Evolutionary conservation across 2,888 invertebrate species (phyloP).

Genomic region (Siphonodentalium dalli): DNA sequence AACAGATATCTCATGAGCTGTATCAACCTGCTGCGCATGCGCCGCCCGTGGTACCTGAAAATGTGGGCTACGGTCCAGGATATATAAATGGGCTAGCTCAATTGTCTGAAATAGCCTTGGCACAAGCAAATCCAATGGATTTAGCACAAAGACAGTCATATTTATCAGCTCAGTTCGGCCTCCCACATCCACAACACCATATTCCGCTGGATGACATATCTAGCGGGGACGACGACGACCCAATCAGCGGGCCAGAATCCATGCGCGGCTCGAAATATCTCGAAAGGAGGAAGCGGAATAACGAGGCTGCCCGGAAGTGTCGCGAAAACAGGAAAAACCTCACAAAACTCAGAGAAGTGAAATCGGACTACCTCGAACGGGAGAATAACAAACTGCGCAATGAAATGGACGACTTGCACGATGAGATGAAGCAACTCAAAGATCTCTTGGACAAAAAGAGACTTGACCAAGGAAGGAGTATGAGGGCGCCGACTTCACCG

Average conservation of each 20-base stretch:
- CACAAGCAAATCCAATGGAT: conserved; percentile 42
- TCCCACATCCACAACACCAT: conserved; percentile 11
- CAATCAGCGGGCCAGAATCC: conserved; percentile 28
- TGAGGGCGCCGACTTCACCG: too few species aligned
- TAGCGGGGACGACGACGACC: conserved; percentile 10
- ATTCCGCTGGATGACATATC: conserved; percentile 7
- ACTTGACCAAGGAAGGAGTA: too few species aligned
- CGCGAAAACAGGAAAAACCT: conserved; percentile 66
- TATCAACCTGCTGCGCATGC: conserved; percentile 14
- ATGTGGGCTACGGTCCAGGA: conserved; percentile 21
- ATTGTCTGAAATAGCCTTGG: conserved; percentile 50
- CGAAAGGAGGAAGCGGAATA: conserved; percentile 66
- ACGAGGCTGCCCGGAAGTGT: conserved; percentile 67
- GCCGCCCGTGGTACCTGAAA: conserved; percentile 10
- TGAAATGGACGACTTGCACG: conserved; percentile 85
- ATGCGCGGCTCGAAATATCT: conserved; percentile 58
- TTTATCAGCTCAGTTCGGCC: conserved; percentile 7
- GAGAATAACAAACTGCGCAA: conserved; percentile 71
- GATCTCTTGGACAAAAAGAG: conserved; percentile 62
- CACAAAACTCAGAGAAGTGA: conserved; percentile 62
- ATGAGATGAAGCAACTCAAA: conserved; percentile 89
- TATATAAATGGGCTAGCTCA: conserved; percentile 52
- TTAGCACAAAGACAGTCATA: conserved; percentile 31
- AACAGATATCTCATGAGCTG: conserved; percentile 30
- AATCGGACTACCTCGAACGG: conserved; percentile 60